Evolutionary conservation across 2,113 vertebrate species (phyloP), one percentile per base, ranked within the genome.

Genomic region (Hippocampus mohnikei): DNA sequence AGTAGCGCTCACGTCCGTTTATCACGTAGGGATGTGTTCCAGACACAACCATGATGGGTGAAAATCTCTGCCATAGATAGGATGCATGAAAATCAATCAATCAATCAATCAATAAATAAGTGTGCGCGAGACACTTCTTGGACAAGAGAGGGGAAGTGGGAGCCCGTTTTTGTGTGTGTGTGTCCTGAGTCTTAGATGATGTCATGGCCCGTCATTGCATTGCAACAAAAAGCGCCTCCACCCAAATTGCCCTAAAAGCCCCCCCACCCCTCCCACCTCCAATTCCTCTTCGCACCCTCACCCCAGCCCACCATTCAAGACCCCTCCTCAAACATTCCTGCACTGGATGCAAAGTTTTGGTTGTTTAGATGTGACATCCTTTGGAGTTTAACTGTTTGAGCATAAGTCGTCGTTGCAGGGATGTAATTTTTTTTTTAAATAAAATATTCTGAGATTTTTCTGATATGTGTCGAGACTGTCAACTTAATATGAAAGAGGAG

Each of bases 271-370:
- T 42, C 55, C 58, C 46, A 50, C 46, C 1, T 25, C 70, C 1
- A 8, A 46, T 81, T 80, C 81, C 73, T 18, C 74, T 84, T 82
- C 42, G 67, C 53, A 44, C 65, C 74, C 48, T 73, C 70, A 72
- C 58, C 58, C 60, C 1, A 33, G 60, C 2, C 12, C 12, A 40
- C 74, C 73, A 81, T 76, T 85, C 71, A 81, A 68, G 77, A 88
- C 80, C 79, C 85, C 86, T 79, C 82, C 85, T 87, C 70, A 80
- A 75, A 88, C 88, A 90, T 90, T 91, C 84, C 85, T 87, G 20
- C 69, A 69, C 40, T 46, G 13, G 42, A 41, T 12, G 33, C 33
- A 37, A 37, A 37, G 33, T 37, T 37, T 37, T 6, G 5, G 33
- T 37, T 37, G 33, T 37, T 37, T 37, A 4, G 44, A 46, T 46